Percentiles rank a stretch among this genome's conserved stretches.
Conservation (phyloP, 2,888 invertebrate species). For the Buathra laborator region DNA sequence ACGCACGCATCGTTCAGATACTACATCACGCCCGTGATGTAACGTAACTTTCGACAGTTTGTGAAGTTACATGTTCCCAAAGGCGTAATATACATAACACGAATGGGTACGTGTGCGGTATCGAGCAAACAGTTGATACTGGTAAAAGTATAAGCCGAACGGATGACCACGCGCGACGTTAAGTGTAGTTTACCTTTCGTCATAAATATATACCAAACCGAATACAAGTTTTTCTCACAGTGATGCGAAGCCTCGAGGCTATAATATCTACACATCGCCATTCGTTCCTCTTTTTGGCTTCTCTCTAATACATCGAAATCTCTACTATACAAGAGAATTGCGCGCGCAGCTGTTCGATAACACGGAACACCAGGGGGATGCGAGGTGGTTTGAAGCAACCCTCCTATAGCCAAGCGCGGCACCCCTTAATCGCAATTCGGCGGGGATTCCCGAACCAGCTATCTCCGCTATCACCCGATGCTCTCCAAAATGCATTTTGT, state of each 20-base stretch:
- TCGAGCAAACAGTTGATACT: slow-evolving; percentile 9
- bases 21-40: neutral
- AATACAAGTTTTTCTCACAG: slow-evolving; percentile 22
- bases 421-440: slow-evolving; percentile 68
- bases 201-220: slow-evolving; percentile 33
- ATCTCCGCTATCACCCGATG: slow-evolving; percentile 54
- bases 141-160: slow-evolving; percentile 26
- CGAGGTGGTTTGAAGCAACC: slow-evolving; percentile 50
- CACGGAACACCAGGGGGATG: slow-evolving; percentile 60
- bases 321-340: slow-evolving; percentile 64
- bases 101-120: neutral
- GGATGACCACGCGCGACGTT: slow-evolving; percentile 26
- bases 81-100: slow-evolving; percentile 16
- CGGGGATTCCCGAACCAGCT: slow-evolving; percentile 74
- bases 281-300: slow-evolving; percentile 19
- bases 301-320: slow-evolving; percentile 23
- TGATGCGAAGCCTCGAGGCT: neutral
- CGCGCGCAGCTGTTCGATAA: slow-evolving; percentile 82
- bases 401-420: slow-evolving; percentile 34
- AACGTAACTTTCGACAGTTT: slow-evolving; percentile 28
- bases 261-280: neutral
- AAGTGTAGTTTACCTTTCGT: slow-evolving; percentile 29
- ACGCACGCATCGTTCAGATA: neutral
- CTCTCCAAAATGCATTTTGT: slow-evolving; percentile 66
- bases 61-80: slow-evolving; percentile 23